Base-by-base conservation (phyloP, 2,113 vertebrate species). In the Pterocles burchelli region DNA sequence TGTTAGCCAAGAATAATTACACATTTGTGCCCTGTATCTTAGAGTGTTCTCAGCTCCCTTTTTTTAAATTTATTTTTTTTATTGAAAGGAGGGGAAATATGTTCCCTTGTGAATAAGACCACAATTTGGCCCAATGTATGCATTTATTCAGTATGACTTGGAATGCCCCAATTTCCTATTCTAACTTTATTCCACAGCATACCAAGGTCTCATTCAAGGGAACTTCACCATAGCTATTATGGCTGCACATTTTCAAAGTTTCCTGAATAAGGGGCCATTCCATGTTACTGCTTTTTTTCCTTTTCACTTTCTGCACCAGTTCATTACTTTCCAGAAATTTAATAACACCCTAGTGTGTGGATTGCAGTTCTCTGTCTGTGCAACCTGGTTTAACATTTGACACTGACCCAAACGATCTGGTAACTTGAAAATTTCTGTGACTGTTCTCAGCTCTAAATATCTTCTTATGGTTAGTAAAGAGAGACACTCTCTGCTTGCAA, bases 1-100 rank as follows among this genome's bases (percentile, higher is more conserved):
- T 94, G 90, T 95, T 96, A 94, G 96, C 96, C 96, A 97, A 96
- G 96, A 96, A 92, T 96, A 97, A 96, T 96, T 96, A 92, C 90
- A 96, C 95, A 96, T 96, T 97, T 95, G 93, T 93, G 90, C 75
- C 95, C 92, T 78, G 73, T 97, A 94, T 96, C 96, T 97, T 96
- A 95, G 95, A 96, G 95, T 96, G 92, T 93, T 97, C 95, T 88
- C 90, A 41, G 57, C 75, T 74, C 33, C 25, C 20, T 21, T 66
- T 77, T 75, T 85, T 86, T n/a, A n/a, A 79, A 36, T 45, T 45
- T 43, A 6, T 41, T 41, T 41, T 26, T 74, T 92, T 88, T 34
- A 31, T 65, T 89, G 51, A 92, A 94, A 89, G 28, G 25, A 55
- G 52, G 22, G 2, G 11, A 61, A 95, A 88, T 88, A 91, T 78